Evolutionary conservation across 2,797 vertebrate genomes (phyloP), one percentile per base, ranked within the genome.

Genomic region (Anniella stebbinsi): DNA sequence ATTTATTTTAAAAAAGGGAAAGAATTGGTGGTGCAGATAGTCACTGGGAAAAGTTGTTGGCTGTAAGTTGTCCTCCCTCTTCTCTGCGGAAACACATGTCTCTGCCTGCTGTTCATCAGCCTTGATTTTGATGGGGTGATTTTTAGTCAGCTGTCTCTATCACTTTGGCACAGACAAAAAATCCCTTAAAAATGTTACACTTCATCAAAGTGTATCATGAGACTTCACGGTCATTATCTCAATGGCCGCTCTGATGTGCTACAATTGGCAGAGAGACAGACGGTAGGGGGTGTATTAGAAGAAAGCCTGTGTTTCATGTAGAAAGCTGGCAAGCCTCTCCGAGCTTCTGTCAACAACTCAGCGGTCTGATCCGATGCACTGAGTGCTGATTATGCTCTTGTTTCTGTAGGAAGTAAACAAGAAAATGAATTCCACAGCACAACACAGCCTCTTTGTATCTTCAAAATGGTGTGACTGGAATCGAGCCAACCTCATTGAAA

Each of bases 331-430:
- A 95, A 96, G 94, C 94, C 94, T 95, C 95, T 97, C 97, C 97
- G 97, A 97, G 96, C 97, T 98, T 98, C 98, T 98, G 97, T 98
- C 98, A 98, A 97, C 98, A 98, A 96, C 97, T 98, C 97, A 95
- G 90, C 92, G 21, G 96, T 97, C 97, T 97, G 96, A 97, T 97
- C 97, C 94, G 89, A 97, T 97, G 97, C 96, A 97, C 97, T 96
- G 97, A 97, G 97, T 96, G 98, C 96, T 97, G 97, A 98, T 97
- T 98, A 97, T 97, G 96, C 97, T 97, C 97, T 98, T 98, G 97
- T 98, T 98, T 97, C 97, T 97, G 96, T 96, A 98, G 97, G 97
- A 98, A 98, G 97, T 98, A 98, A 98, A 98, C 97, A 98, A 97
- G 97, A 98, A 98, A 98, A 98, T 98, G 96, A 98, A 98, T 98